Conservation (phyloP, 2,888 invertebrate species). For the Heteropelma amictum region DNA sequence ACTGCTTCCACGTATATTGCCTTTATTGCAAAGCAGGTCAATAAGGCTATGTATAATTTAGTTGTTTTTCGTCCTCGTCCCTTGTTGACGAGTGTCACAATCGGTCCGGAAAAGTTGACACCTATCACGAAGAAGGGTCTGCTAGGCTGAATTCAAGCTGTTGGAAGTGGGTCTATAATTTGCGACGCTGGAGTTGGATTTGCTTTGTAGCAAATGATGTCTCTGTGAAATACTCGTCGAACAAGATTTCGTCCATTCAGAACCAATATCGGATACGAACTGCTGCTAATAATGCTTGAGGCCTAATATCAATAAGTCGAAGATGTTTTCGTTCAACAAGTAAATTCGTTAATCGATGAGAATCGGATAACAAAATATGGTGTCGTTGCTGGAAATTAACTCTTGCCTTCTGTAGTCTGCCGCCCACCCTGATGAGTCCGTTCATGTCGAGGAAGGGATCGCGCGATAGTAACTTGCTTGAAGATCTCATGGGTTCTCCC, state of each 20-base stretch:
- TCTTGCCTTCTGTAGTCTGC: conserved; percentile 27
- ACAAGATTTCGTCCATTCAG: conserved; percentile 43
- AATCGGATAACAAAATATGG: conserved; percentile 32
- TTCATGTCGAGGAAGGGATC: conserved; percentile 34
- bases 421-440: conserved; percentile 49
- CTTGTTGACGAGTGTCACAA: no score
- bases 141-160: conserved; percentile 20
- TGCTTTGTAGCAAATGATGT: conserved; percentile 46
- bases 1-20: conserved; percentile 60
- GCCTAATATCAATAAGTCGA: conserved; percentile 45
- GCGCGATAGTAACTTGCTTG: conserved; percentile 28
- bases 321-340: conserved; percentile 52
- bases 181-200: conserved; percentile 7
- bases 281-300: conserved; percentile 46
- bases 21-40: conserved; percentile 58
- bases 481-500: neutral
- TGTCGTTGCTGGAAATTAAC: conserved; percentile 7
- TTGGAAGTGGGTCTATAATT: neutral
- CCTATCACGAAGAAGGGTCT: conserved; percentile 40
- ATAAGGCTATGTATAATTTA: conserved; percentile 58
- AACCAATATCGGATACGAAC: conserved; percentile 53
- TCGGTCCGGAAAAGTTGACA: conserved; percentile 45
- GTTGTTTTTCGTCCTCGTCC: conserved; percentile 30
- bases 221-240: conserved; percentile 41
- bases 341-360: conserved; percentile 27